Evolutionary conservation across 30 jellyfish, hydroid and myxozoan species (phyloP).

Genomic region (Morbakka virulenta): DNA sequence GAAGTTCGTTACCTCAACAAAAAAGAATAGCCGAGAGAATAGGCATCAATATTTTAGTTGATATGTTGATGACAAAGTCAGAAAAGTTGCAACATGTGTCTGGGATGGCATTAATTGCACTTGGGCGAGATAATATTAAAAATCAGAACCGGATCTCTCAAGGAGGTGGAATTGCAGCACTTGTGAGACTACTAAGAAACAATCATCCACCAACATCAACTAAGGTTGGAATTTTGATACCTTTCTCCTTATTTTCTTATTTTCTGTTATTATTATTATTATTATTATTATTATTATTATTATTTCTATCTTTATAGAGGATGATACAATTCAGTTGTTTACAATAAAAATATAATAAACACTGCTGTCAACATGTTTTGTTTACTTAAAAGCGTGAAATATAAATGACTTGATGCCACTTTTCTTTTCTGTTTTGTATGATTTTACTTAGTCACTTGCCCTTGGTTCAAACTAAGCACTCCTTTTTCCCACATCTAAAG

Average conservation of each 20-base stretch:
- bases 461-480: no score
- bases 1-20: slow-evolving; percentile 57
- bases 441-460: no score
- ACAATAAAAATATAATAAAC: no score
- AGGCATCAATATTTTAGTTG: slow-evolving; percentile 65
- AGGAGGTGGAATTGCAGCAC: slow-evolving; percentile 68
- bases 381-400: no score
- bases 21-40: slow-evolving; percentile 52
- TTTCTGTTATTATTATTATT: no score
- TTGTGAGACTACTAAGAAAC: slow-evolving; percentile 46
- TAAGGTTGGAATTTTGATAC: slow-evolving; percentile 9
- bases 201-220: slow-evolving; percentile 42
- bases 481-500: no score
- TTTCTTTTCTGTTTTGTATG: no score
- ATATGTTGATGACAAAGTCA: slow-evolving; percentile 77
- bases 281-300: not conserved
- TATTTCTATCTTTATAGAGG: no score
- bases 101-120: slow-evolving; percentile 73
- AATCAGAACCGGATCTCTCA: slow-evolving; percentile 57
- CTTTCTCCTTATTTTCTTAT: not conserved
- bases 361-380: no score
- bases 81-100: slow-evolving; percentile 52
- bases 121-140: slow-evolving; percentile 56
- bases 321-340: no score
- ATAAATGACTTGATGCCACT: no score